phyloP scores from a whole-genome alignment of 2,888 invertebrate genomes.

The Magallana nippona region DNA sequence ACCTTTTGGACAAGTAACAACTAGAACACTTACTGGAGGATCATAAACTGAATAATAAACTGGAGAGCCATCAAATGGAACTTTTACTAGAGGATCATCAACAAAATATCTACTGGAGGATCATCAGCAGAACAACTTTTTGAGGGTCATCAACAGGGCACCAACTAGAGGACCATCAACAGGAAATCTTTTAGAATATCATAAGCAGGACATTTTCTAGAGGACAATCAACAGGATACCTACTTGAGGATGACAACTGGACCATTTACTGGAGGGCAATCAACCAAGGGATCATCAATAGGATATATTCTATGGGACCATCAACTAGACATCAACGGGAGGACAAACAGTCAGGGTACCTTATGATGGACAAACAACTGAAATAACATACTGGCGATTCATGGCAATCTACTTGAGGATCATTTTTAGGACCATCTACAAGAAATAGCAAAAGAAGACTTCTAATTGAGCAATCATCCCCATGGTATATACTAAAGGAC shows the following conservation, averaged over 20 bases:
- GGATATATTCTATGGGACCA: neutral
- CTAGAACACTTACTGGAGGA: too few relatives aligned
- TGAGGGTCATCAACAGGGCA: neutral
- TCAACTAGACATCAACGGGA: neutral
- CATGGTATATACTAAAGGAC: neutral
- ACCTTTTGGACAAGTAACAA: too few relatives aligned
- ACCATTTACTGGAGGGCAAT: neutral
- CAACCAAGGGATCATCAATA: neutral
- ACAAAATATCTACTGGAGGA: too few relatives aligned
- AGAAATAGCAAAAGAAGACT: neutral
- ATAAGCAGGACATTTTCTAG: neutral
- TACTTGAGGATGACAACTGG: neutral
- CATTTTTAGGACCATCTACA: too few relatives aligned
- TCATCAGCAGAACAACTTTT: too few relatives aligned
- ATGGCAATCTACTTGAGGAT: too few relatives aligned
- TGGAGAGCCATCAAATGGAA: too few relatives aligned
- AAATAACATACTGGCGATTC: neutral
- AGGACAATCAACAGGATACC: neutral
- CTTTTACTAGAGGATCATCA: too few relatives aligned
- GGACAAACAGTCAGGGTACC: neutral
- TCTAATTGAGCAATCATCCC: neutral
- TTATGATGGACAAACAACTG: too few relatives aligned
- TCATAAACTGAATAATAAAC: too few relatives aligned
- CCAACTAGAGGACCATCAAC: neutral
- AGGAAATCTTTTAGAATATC: neutral